Evolutionary conservation across 2,797 vertebrate species (phyloP), one percentile per base, ranked within the genome.

Genomic region (Prionace glauca): DNA sequence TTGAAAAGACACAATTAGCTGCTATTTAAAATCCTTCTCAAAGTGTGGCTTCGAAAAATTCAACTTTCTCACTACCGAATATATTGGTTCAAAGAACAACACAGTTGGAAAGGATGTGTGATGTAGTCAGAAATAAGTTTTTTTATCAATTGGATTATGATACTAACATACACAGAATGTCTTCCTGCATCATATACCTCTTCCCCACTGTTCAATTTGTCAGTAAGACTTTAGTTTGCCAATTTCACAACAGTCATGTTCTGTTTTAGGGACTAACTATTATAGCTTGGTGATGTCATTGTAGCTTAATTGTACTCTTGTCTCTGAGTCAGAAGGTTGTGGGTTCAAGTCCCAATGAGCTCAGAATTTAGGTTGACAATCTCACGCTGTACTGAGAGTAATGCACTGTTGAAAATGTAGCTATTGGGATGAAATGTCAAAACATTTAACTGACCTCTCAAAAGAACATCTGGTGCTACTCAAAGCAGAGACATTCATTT

Each of bases 101-200:
- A n/a, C 32, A 62, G 56, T n/a, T 60, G 56, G 50, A 50, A 32
- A n/a, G 88, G 14, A 91, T n/a, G 29, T 65, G 16, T n/a, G 60
- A 7, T n/a, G 65, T 65, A 20, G 20, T 60, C 12, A 62, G 5
- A 32, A n/a, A n/a, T 62, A 29, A n/a, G 32, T n/a, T 65, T 32
- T 91, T 91, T 56, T 62, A 65, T n/a, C 88, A n/a, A n/a, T 91
- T 91, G 88, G 12, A 91, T 88, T 88, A 29, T 26, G 26, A 88
- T 56, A 3, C 22, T 29, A 50, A 29, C 24, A 50, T 3, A 29
- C 11, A 88, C 10, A 88, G 50, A 22, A 56, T 29, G 2, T 29
- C 79, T 41, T 84, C 32, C 77, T 20, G 36, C 1, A 45, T 8
- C 1, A 36, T 81, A n/a, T 14, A 81, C 41, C 5, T 41, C 18